Conservation (phyloP, 2,888 invertebrate genomes). For the Acrobasis suavella region DNA sequence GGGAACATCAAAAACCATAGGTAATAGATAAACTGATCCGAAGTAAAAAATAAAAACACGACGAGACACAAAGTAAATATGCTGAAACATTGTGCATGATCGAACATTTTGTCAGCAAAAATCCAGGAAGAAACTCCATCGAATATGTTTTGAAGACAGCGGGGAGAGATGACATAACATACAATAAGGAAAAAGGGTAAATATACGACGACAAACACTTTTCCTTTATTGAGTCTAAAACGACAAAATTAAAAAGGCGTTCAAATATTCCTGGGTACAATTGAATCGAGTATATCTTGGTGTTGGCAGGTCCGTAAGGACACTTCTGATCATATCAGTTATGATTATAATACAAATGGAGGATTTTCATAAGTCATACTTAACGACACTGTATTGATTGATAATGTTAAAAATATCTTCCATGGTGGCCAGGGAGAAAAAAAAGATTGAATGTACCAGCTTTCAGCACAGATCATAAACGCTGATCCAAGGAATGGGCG, state of each 20-base stretch:
- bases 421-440: no score
- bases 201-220: slow-evolving; percentile 8
- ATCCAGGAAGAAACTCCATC: slow-evolving; percentile 3
- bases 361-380: no score
- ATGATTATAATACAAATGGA: not conserved
- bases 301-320: slow-evolving; percentile 26
- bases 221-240: slow-evolving; percentile 16
- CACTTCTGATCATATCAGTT: slow-evolving; percentile 1
- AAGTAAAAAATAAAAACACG: not conserved
- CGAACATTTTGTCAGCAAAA: slow-evolving; percentile 4
- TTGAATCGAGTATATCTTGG: slow-evolving; percentile 24
- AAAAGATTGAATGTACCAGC: no score
- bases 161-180: not conserved
- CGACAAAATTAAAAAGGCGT: slow-evolving; percentile 15
- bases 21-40: not conserved
- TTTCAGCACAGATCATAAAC: no score
- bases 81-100: not conserved
- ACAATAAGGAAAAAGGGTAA: slow-evolving; percentile 14
- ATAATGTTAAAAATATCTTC: no score
- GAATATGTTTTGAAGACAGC: not conserved
- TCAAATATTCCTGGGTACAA: slow-evolving; percentile 10
- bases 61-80: not conserved
- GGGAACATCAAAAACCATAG: not conserved
- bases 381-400: no score
- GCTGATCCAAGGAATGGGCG: no score